phyloP scores from a whole-genome alignment of 1,140 invertebrate genomes.

The Meloidogyne exigua region DNA sequence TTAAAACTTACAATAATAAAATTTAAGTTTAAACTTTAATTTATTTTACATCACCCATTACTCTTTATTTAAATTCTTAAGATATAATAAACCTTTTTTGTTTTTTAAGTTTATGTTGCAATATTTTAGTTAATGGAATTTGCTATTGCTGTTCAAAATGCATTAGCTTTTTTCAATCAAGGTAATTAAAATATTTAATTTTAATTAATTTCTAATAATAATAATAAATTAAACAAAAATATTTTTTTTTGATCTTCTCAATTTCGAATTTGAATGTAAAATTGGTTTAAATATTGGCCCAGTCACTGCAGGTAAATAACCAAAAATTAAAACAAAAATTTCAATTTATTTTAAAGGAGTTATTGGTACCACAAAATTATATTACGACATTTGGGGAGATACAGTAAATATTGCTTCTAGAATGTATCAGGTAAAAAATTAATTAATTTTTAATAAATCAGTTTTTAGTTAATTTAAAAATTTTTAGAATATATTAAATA shows the following conservation, averaged over 20 bases:
- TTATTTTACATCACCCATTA: too few relatives aligned
- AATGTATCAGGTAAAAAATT: slow-evolving; percentile 82
- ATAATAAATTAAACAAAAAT: too few relatives aligned
- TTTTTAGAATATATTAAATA: too few relatives aligned
- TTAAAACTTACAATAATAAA: too few relatives aligned
- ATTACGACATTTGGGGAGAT: slow-evolving; percentile 83
- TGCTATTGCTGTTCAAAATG: slow-evolving; percentile 59
- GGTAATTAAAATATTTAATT: neutral
- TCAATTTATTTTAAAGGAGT: slow-evolving; percentile 66
- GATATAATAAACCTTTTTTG: neutral
- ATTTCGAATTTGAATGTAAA: slow-evolving; percentile 63
- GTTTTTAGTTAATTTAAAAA: neutral
- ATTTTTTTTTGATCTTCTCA: slow-evolving; percentile 48
- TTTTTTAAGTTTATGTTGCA: neutral
- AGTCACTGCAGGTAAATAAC: slow-evolving; percentile 50
- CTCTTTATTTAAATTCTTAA: too few relatives aligned
- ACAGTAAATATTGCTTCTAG: slow-evolving; percentile 87
- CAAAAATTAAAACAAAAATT: neutral
- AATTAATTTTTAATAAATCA: slow-evolving; percentile 72
- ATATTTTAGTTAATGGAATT: slow-evolving; percentile 60
- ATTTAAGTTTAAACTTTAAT: too few relatives aligned
- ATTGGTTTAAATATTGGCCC: slow-evolving; percentile 62
- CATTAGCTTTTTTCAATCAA: slow-evolving; percentile 57
- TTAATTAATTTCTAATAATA: neutral
- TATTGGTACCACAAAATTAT: slow-evolving; percentile 89